Base-by-base conservation (phyloP, 2,888 invertebrate genomes). In the Dryococelus australis region DNA sequence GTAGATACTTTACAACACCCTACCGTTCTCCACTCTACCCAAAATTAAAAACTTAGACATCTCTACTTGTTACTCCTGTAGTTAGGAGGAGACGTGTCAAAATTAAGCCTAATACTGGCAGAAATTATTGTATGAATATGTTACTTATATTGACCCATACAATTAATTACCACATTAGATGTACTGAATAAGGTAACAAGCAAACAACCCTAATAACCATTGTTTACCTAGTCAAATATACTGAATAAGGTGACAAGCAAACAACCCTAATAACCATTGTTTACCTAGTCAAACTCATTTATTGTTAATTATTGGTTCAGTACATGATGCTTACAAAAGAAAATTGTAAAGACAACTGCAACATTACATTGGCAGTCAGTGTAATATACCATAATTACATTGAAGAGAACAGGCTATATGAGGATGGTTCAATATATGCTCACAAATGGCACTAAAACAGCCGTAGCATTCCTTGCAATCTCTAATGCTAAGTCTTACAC, bases 261-360 rank as follows among this genome's bases (percentile, higher is more conserved):
- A n/a, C n/a, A n/a, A n/a, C n/a, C n/a, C n/a, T 80, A n/a, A 86
- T 47, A n/a, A 43, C 35, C 43, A 47, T 65, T 84, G 24, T 35
- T 86, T 88, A 88, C 87, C 88, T 88, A 88, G 88, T 88, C 88
- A 89, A 89, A 88, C 88, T 89, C 87, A 88, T 89, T 88, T 89
- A 88, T 89, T 89, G 88, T 89, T 88, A 88, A 89, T 89, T 88
- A 89, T 88, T 88, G 87, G 86, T 88, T 89, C 89, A 89, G 88
- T 89, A 89, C 89, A 89, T 88, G 81, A 88, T 89, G 88, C 88
- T 88, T 89, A 89, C 88, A 89, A 89, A 89, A 89, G 87, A 89
- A 89, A 89, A 88, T 88, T 89, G 86, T 89, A 89, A 88, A 88
- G 87, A 86, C 88, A 88, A 88, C 87, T 89, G 88, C 88, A 88